Conservation (phyloP, 2,888 invertebrate species). For the Drosophila niveifrons region DNA sequence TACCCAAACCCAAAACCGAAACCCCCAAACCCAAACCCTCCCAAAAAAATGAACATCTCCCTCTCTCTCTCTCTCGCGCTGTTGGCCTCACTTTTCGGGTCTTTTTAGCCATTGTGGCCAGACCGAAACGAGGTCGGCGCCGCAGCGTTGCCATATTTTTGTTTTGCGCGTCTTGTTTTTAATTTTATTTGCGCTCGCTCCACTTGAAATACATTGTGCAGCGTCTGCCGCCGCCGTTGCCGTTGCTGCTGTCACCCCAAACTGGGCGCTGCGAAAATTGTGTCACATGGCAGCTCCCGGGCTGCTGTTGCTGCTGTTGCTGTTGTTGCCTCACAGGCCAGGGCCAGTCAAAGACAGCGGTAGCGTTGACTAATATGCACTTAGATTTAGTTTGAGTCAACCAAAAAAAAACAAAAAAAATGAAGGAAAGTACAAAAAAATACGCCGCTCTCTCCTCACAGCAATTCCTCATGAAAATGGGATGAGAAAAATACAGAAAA, state of each 20-base stretch:
- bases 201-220: constrained; percentile 80
- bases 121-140: constrained; percentile 76
- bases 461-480: constrained; percentile 21
- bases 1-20: not conserved
- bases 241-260: not conserved
- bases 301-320: constrained; percentile 13
- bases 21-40: constrained; percentile 5
- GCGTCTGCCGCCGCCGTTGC: constrained; percentile 6
- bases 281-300: constrained; percentile 63
- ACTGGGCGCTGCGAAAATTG: constrained; percentile 54
- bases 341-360: constrained; percentile 68
- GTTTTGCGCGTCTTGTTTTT: constrained; percentile 65
- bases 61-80: not conserved
- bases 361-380: constrained; percentile 68
- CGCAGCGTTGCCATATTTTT: constrained; percentile 78
- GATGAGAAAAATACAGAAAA: constrained; percentile 27
- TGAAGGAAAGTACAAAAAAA: too few species aligned
- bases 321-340: constrained; percentile 48
- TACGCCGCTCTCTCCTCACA: not conserved
- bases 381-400: constrained; percentile 61
- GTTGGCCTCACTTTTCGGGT: constrained; percentile 2
- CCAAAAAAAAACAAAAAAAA: not conserved
- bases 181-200: constrained; percentile 77
- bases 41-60: not conserved
- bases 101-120: constrained; percentile 56